These are phyloP conservation scores for Drosophila nikananu DNA, from an alignment of 1,140 invertebrate species.

Conservation along the genomic window DNA sequence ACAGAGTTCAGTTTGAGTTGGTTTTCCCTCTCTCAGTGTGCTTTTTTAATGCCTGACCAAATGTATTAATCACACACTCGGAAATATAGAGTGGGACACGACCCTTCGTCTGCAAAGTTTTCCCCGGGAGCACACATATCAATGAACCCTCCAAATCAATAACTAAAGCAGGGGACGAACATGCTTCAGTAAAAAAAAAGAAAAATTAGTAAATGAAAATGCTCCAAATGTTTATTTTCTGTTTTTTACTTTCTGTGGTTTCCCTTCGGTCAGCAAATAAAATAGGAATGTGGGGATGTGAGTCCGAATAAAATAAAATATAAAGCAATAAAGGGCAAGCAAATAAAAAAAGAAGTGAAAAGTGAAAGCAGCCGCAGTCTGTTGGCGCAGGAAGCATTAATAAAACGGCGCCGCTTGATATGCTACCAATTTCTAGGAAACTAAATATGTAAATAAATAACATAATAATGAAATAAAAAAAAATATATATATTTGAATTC, in stretches of 20 bases:
- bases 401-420: constrained; percentile 59
- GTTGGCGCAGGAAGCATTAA: constrained; percentile 52
- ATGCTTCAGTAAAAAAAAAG: not conserved
- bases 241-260: constrained; percentile 45
- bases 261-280: constrained; percentile 52
- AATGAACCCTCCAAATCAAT: constrained; percentile 47
- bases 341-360: constrained; percentile 28
- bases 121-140: constrained; percentile 47
- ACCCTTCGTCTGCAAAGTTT: constrained; percentile 53
- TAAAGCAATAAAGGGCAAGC: constrained; percentile 53
- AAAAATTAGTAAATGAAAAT: constrained; percentile 43
- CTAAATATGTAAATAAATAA: too few relatives aligned
- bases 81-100: constrained; percentile 12
- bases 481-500: too few relatives aligned
- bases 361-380: constrained; percentile 50
- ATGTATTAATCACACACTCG: constrained; percentile 58
- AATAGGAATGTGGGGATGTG: constrained; percentile 21
- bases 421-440: constrained; percentile 36
- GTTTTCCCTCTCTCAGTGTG: constrained; percentile 10
- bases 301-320: constrained; percentile 63
- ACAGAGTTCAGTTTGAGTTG: constrained; percentile 48
- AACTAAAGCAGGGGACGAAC: constrained; percentile 17
- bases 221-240: constrained; percentile 43
- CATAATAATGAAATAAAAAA: too few relatives aligned
- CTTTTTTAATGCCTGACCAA: constrained; percentile 60